Conservation (phyloP, 1,140 invertebrate genomes). For the Kradibia gibbosae region DNA sequence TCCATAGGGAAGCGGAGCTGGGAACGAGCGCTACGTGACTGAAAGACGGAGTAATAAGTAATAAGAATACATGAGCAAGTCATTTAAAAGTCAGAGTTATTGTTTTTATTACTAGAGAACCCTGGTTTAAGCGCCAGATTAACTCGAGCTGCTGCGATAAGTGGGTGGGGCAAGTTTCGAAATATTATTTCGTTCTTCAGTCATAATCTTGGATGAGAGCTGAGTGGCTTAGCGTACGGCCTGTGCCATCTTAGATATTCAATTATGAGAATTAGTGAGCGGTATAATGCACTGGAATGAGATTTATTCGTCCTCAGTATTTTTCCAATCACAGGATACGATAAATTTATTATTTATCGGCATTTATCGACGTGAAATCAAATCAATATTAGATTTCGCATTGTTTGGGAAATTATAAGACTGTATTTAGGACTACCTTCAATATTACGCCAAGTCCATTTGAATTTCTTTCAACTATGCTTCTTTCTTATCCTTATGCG, state of each 20-base stretch:
- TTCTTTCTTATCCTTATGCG: background rate
- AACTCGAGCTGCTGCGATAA: background rate
- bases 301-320: background rate
- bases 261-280: background rate
- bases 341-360: background rate
- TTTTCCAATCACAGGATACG: background rate
- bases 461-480: background rate
- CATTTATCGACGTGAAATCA: background rate
- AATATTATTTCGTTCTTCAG: background rate
- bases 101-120: background rate
- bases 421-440: background rate
- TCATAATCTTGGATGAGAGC: background rate
- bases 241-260: background rate
- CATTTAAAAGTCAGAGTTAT: background rate
- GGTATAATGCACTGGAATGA: background rate
- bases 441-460: no score
- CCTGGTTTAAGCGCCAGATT: background rate
- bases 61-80: background rate
- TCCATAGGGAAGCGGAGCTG: no score
- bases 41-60: constrained; percentile 5
- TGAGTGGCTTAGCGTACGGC: background rate
- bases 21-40: background rate
- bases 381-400: background rate
- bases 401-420: background rate
- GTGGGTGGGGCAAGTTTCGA: background rate